phyloP scores from a whole-genome alignment of 2,113 vertebrate species.

The Urocitellus parryii region DNA sequence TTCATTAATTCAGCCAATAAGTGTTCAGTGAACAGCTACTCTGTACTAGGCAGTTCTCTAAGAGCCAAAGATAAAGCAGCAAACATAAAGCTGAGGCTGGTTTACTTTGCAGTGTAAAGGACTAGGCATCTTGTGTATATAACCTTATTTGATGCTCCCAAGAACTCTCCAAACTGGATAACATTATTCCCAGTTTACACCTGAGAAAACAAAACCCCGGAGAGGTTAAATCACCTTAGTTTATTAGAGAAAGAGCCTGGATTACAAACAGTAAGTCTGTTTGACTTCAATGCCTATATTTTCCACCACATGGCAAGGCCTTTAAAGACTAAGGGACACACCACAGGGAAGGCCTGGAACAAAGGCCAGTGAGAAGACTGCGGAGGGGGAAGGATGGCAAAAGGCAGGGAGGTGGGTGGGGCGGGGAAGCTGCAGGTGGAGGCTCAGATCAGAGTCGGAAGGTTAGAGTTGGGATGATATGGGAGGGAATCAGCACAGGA shows the following conservation, averaged over 20 bases:
- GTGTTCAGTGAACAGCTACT: neutral
- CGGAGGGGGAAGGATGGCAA: neutral
- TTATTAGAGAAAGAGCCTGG: neutral
- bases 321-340: neutral
- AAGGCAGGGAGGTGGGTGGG: neutral
- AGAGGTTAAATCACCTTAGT: neutral
- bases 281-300: neutral
- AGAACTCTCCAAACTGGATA: neutral
- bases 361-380: neutral
- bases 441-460: neutral
- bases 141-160: neutral
- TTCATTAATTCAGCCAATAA: neutral
- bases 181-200: neutral
- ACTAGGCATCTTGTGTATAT: neutral
- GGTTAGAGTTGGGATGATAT: neutral
- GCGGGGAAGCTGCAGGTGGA: neutral
- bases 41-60: neutral
- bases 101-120: neutral
- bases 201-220: neutral
- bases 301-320: neutral
- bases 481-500: rapidly evolving
- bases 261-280: neutral
- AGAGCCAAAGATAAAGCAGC: neutral
- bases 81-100: neutral
- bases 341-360: neutral